Evolutionary conservation across 2,797 vertebrate genomes (phyloP), one percentile per base, ranked within the genome.

Genomic region (Ptychadena robeensis): DNA sequence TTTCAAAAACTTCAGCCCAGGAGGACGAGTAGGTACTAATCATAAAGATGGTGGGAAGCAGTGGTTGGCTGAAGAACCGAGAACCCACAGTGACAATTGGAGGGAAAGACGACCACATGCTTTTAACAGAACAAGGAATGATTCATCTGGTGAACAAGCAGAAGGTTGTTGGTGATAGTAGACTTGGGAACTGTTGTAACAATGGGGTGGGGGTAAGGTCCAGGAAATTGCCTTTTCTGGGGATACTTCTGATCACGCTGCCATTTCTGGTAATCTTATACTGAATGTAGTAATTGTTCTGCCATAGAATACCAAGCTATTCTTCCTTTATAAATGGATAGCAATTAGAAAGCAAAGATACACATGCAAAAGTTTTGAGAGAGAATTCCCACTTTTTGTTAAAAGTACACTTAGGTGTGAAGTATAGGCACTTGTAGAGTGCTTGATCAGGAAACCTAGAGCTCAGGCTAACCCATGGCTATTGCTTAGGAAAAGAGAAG

Each of bases 41-140:
- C 90, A 91, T 0, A 94, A 88, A 88, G 96, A 97, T 48, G 93
- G 94, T 44, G 82, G 81, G 35, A 95, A 90, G 73, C 95, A 93
- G 81, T 91, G 93, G 79, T 68, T 89, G 7, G 85, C 90, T 4
- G 95, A 95, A 80, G 93, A 90, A 85, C 90, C 91, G 32, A 83
- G 64, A 81, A 89, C 88, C 18, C 85, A 72, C 86, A 92, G 91
- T 53, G 95, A 96, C 73, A 90, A 67, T 82, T 94, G 95, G 96
- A 95, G 93, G 88, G 95, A 95, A 4, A 89, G 88, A 76, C 89
- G 87, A 82, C 82, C 89, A 48, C 83, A 90, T 73, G 81, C 88
- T 27, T 57, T 82, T 64, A 93, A 86, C 79, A 90, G 91, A 81
- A 89, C 91, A 88, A 93, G 92, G 82, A 96, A 90, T 77, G 92